Percentiles rank a stretch among this genome's conserved stretches.
These are phyloP conservation scores for Dryococelus australis DNA, from an alignment of 2,888 invertebrate species.

Conservation along the genomic window DNA sequence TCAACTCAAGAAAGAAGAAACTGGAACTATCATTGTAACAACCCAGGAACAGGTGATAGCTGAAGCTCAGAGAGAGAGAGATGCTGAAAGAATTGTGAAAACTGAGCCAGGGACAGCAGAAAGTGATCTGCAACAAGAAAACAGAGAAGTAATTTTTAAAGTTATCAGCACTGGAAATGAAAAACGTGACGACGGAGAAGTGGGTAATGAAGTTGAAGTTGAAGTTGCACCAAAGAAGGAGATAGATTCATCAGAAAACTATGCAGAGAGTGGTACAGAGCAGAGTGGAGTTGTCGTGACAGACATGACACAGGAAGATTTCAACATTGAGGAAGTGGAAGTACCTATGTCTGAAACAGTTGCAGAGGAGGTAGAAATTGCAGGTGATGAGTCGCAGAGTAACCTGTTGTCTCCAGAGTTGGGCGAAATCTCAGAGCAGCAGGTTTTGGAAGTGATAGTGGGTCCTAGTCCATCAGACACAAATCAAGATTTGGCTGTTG, in stretches of 20 bases:
- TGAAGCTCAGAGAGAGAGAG: background rate
- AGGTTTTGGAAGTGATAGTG: slow-evolving; percentile 16
- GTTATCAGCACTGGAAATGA: background rate
- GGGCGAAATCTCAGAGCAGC: slow-evolving; percentile 17
- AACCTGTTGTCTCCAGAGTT: background rate
- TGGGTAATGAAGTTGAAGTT: background rate
- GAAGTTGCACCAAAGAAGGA: background rate
- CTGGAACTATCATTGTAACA: background rate
- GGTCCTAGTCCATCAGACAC: background rate
- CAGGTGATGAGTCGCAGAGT: background rate
- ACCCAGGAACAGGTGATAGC: background rate
- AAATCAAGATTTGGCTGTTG: background rate
- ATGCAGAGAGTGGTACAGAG: background rate
- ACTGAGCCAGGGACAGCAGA: background rate
- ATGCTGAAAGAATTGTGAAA: background rate
- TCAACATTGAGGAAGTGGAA: slow-evolving; percentile 5
- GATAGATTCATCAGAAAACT: background rate
- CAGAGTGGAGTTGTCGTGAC: background rate
- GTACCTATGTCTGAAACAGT: slow-evolving; percentile 13
- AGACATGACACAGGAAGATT: background rate
- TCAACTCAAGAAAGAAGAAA: background rate
- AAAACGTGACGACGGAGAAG: slow-evolving; percentile 21
- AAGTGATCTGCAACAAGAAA: background rate
- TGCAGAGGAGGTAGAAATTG: slow-evolving; percentile 30
- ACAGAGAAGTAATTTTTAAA: background rate